phyloP scores from a whole-genome alignment of 2,113 vertebrate species.

The Embiotoca jacksoni region DNA sequence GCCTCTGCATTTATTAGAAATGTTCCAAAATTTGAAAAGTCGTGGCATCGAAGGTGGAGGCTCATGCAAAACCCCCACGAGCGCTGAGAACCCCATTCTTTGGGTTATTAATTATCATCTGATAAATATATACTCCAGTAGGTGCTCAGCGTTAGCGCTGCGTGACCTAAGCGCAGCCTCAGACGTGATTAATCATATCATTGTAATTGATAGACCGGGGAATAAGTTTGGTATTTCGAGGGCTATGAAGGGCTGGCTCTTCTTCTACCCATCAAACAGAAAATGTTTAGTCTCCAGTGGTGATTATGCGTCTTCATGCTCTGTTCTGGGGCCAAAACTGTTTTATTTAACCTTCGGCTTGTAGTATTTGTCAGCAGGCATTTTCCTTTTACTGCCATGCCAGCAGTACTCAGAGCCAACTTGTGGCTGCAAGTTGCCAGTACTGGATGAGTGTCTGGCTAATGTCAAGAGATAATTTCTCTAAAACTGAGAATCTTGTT shows the following conservation, averaged over 20 bases:
- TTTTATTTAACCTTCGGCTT: slow-evolving; percentile 62
- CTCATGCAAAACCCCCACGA: background rate
- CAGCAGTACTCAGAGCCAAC: slow-evolving; percentile 50
- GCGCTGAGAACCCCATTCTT: background rate
- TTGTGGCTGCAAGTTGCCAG: slow-evolving; percentile 27
- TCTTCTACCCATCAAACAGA: slow-evolving; percentile 34
- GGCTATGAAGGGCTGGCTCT: slow-evolving; percentile 5
- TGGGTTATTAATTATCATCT: slow-evolving; percentile 46
- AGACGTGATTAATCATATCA: slow-evolving; percentile 44
- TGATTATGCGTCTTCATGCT: slow-evolving; percentile 41
- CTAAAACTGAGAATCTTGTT: slow-evolving; percentile 17
- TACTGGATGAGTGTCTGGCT: slow-evolving; percentile 10
- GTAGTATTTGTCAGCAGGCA: slow-evolving; percentile 38
- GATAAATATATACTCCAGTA: slow-evolving; percentile 23
- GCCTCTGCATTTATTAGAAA: too few species aligned
- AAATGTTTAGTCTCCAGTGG: slow-evolving; percentile 31
- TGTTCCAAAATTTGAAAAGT: background rate
- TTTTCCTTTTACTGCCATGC: slow-evolving; percentile 40
- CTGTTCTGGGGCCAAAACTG: slow-evolving; percentile 28
- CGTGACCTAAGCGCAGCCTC: slow-evolving; percentile 35
- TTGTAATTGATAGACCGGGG: slow-evolving; percentile 47
- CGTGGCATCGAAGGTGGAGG: background rate
- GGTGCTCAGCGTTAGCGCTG: slow-evolving; percentile 4
- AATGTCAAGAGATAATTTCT: slow-evolving; percentile 18
- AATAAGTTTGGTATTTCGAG: slow-evolving; percentile 22